Evolutionary conservation across 2,888 invertebrate species (phyloP).

Genomic region (Rhingia rostrata): DNA sequence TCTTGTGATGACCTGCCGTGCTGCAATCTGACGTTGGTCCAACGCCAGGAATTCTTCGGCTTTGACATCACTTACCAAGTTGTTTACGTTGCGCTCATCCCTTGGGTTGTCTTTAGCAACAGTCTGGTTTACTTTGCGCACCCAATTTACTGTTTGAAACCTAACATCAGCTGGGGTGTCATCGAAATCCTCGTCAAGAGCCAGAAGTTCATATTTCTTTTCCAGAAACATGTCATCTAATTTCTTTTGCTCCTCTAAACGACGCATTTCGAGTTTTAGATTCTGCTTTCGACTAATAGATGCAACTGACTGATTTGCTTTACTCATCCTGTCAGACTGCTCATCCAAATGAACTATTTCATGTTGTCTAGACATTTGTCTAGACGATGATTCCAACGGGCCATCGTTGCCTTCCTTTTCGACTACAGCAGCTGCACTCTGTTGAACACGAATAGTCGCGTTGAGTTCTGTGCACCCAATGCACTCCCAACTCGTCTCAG

Average conservation of each 20-base stretch:
- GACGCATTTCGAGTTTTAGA: neutral
- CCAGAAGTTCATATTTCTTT: neutral
- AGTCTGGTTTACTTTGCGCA: neutral
- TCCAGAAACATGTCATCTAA: neutral
- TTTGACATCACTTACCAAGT: neutral
- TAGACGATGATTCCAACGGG: too few relatives aligned
- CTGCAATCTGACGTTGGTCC: neutral
- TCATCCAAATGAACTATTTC: too few relatives aligned
- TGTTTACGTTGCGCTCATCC: neutral
- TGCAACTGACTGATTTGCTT: too few relatives aligned
- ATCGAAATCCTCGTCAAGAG: neutral
- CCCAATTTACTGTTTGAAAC: neutral
- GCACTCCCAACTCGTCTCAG: neutral
- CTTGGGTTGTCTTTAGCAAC: neutral
- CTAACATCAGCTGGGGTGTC: neutral
- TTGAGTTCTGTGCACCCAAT: neutral
- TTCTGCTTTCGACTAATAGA: neutral
- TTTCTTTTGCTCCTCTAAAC: neutral
- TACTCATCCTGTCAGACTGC: too few relatives aligned
- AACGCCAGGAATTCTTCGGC: neutral
- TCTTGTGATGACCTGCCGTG: constrained; percentile 7
- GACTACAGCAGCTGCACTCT: too few relatives aligned
- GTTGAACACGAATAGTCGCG: neutral
- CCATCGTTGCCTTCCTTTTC: too few relatives aligned
- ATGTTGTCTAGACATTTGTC: too few relatives aligned